Evolutionary conservation across 2,888 invertebrate genomes (phyloP).

Genomic region (Gastrophysa polygoni): DNA sequence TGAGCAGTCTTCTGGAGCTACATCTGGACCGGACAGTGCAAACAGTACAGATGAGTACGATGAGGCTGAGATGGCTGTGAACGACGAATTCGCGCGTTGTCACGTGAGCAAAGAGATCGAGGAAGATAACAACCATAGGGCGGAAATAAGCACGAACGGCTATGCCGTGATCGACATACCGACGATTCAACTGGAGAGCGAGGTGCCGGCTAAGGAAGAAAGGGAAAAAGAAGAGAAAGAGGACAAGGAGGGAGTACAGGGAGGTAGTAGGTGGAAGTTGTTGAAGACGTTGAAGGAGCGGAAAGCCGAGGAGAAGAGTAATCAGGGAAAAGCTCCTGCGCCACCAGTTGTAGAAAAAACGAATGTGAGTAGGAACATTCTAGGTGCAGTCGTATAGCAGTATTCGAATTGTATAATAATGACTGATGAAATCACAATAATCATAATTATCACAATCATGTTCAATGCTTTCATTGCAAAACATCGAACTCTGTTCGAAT

Average conservation of each 20-base stretch:
- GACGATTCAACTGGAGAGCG: constrained; percentile 60
- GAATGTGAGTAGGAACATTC: constrained; percentile 64
- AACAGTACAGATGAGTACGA: constrained; percentile 75
- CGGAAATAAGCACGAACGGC: constrained; percentile 42
- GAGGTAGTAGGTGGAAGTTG: constrained; percentile 89
- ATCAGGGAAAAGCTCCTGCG: constrained; percentile 68
- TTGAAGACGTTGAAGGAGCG: constrained; percentile 87
- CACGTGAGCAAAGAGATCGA: constrained; percentile 53
- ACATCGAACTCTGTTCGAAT: too few species aligned
- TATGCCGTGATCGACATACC: constrained; percentile 53
- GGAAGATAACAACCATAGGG: constrained; percentile 35
- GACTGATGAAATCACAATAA: too few species aligned
- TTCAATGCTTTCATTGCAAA: too few species aligned
- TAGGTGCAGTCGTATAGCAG: too few species aligned
- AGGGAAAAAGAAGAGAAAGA: too few species aligned
- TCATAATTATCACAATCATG: too few species aligned
- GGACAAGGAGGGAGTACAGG: constrained; percentile 62
- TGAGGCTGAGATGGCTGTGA: constrained; percentile 65
- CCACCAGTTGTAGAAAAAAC: constrained; percentile 68
- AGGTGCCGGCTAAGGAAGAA: constrained; percentile 48
- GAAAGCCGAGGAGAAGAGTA: constrained; percentile 85
- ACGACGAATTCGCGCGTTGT: constrained; percentile 56
- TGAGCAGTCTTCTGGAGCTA: constrained; percentile 77
- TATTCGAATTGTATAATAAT: too few species aligned
- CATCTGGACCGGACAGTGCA: constrained; percentile 88